Base-by-base conservation (phyloP, 1,140 invertebrate genomes). In the Tenebrio molitor region DNA sequence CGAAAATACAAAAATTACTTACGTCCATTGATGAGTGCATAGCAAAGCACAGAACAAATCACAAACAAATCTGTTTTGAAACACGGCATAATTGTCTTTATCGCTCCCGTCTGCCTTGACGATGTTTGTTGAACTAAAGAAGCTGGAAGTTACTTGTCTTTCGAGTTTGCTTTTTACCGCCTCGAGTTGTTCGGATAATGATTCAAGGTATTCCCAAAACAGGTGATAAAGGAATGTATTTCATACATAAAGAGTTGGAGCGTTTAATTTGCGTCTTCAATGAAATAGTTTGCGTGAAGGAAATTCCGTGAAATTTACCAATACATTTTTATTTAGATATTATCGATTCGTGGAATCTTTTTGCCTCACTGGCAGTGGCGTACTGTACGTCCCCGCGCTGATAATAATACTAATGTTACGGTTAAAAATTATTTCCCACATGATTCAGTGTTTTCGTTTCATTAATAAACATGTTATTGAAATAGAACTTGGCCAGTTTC, bases 121-220 rank as follows among this genome's bases (percentile, higher is more conserved):
- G 36, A 42, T 41, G 65, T 44, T 44, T 68, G 65, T 68, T 46
- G 25, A 39, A 65, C 62, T 65, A 42, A 65, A 44, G 12, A 12
- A 42, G 23, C 6, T 12, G 23, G 10, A 15, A 58, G 46, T 23
- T 25, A 58, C 50, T 29, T 1, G 50, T 58, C 50, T 58, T 58
- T 29, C 50, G 23, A 58, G 21, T 50, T 50, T 50, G 23, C 14
- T 58, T 58, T 29, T 58, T 58, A 12, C 50, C 10, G 50, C n/a
- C 23, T 21, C 21, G 15, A 58, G 21, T 58, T 29, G 23, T 58
- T 29, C 50, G 15, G 15, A 29, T 29, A 58, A 29, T 58, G 50
- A 29, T 10, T 58, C 50, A 58, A 50, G 50, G 50, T 58, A 58
- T 58, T 58, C 50, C 50, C 50, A n/a, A 39, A 39, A 39, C 50